Evolutionary conservation across 2,113 vertebrate species (phyloP), one percentile per base, ranked within the genome.

Genomic region (Loxodonta africana): DNA sequence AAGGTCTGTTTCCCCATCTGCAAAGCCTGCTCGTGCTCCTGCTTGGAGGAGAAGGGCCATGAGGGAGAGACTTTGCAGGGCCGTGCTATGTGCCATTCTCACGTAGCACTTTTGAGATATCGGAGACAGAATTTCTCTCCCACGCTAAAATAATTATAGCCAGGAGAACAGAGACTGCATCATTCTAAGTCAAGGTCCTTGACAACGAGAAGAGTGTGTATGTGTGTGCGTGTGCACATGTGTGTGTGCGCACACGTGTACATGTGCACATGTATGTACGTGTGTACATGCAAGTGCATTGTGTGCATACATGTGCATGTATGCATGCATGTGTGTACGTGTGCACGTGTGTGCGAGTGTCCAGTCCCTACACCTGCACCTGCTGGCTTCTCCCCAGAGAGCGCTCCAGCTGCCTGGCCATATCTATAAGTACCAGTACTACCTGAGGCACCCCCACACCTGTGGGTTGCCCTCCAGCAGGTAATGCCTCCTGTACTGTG

Each of bases 131-230:
- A 84, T 80, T 74, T 30, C 88, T 95, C 97, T 97, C 95, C 89
- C 41, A 41, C 89, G 95, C 97, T 88, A 5, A 96, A 97, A 78
- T 97, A 97, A 96, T 98, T 98, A 97, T 89, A 90, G 88, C 95
- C 33, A 44, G 28, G 73, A 14, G 95, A 96, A 3, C 90, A 96
- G 92, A 76, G 88, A 51, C 77, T 84, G 51, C 67, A 81, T 85
- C 71, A 53, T 80, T 91, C 71, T 60, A 93, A 88, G 69, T 88
- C 65, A 88, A 85, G 96, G 97, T 67, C 90, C 83, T 83, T 67
- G 6, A 48, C 63, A 0, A 88, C 48, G 20, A 1, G 3, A 69
- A 77, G 20, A 0, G 84, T 25, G 78, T 1, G 3, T 0, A 18
- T 8, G 80, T 11, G 65, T n/a, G 20, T 15, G 21, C 37, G 92